Percentiles rank a stretch among this genome's conserved stretches.
phyloP scores from a whole-genome alignment of 1,140 invertebrate genomes.

The Harlomillsia oculata region DNA sequence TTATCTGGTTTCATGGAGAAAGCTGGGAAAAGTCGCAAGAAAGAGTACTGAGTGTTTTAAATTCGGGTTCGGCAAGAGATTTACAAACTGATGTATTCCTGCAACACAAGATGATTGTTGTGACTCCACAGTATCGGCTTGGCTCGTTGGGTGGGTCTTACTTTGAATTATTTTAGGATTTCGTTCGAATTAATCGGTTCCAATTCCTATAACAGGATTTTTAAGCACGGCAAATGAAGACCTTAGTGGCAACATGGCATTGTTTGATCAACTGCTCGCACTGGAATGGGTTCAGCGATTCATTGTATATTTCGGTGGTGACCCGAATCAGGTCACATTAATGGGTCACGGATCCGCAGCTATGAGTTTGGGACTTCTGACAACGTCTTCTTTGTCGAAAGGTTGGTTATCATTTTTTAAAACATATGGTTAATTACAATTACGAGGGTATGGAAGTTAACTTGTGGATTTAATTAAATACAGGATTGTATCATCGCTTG shows the following conservation, averaged over 20 bases:
- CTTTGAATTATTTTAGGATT: neutral
- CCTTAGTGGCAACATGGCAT: constrained; percentile 82
- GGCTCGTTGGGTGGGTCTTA: constrained; percentile 72
- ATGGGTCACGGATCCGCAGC: constrained; percentile 89
- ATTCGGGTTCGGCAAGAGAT: constrained; percentile 45
- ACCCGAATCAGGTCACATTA: constrained; percentile 76
- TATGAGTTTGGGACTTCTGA: constrained; percentile 23
- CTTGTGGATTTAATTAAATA: constrained; percentile 35
- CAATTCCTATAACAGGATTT: constrained; percentile 30
- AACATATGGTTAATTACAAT: neutral
- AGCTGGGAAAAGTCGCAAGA: constrained; percentile 81
- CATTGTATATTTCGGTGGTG: constrained; percentile 78
- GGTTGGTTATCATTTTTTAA: constrained; percentile 4
- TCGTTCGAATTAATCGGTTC: neutral
- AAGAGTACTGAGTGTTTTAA: constrained; percentile 83
- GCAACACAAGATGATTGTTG: constrained; percentile 80
- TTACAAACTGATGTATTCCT: constrained; percentile 18
- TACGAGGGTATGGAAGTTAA: neutral
- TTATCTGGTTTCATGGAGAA: constrained; percentile 89
- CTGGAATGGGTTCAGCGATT: constrained; percentile 87
- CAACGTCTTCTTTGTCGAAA: constrained; percentile 22
- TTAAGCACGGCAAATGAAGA: constrained; percentile 57
- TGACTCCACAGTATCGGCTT: constrained; percentile 92
- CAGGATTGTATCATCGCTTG: constrained; percentile 82
- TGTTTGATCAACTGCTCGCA: constrained; percentile 87